Evolutionary conservation across 2,888 invertebrate genomes (phyloP), one percentile per base, ranked within the genome.

Genomic region (Drosophila ustulata): DNA sequence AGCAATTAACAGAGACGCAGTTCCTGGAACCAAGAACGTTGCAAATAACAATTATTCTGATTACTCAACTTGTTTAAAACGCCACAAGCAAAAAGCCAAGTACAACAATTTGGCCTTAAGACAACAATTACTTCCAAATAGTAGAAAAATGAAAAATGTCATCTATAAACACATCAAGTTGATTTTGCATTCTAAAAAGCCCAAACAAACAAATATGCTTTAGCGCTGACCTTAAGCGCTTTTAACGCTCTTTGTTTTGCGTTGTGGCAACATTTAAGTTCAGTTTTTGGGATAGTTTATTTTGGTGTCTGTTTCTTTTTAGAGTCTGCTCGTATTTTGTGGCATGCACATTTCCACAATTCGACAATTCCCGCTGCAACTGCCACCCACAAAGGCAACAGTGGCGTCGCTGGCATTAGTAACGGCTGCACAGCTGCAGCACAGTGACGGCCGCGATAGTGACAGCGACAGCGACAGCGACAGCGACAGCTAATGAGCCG

Each of bases 381-480:
- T 34, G 39, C 57, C 57, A 58, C 57, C 57, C 57, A 47, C 57
- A 34, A 57, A 57, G 13, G 32, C 32, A 62, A 80, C 83, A 83
- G 64, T 84, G 82, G 74, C 61, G 85, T 81, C 82, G 32, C 28
- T 3, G 32, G 13, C 50, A 70, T 64, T 63, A 50, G 69, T 63
- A 32, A 41, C 39, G 13, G 39, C n/a, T 41, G 39, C 28, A 45
- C 64, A 67, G 59, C 51, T 51, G 41, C 80, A 9, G 13, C 34
- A 26, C 28, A 28, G 11, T 39, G 28, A 49, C 49, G 30, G 7
- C 30, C 72, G 45, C 56, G 50, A 4, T 5, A 11, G 51, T 34
- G 13, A 18, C 55, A 25, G 23, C 39, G n/a, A 51, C 25, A n/a
- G n/a, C 50, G 25, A 46, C 46, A 25, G 4, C 47, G 7, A 28